These are phyloP conservation scores for Drosophila kambysellisi DNA, from an alignment of 2,888 invertebrate species.

Conservation along the genomic window DNA sequence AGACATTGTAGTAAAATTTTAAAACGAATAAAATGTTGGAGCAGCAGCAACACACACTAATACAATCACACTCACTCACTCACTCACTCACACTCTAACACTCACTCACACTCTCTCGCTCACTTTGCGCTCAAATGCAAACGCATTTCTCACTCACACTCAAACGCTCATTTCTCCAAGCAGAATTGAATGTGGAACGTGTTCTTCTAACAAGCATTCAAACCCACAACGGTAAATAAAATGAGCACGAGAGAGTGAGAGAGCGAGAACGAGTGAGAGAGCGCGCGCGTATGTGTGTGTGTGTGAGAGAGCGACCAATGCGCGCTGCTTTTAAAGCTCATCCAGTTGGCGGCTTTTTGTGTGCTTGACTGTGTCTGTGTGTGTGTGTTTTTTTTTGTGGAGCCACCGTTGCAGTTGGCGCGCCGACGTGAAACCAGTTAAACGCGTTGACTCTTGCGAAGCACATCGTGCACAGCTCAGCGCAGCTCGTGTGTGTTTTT, in stretches of 20 bases:
- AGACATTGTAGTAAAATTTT: slow-evolving; percentile 75
- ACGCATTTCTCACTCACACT: slow-evolving; percentile 1
- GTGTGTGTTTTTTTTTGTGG: slow-evolving; percentile 17
- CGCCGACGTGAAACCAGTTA: slow-evolving; percentile 80
- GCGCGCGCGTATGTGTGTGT: slow-evolving; percentile 6
- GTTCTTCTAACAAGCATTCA: slow-evolving; percentile 72
- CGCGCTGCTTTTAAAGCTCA: slow-evolving; percentile 37
- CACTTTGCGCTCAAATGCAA: slow-evolving; percentile 12
- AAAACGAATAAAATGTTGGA: slow-evolving; percentile 82
- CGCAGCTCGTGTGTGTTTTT: slow-evolving; percentile 48
- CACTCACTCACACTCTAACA: slow-evolving; percentile 32
- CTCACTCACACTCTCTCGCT: slow-evolving; percentile 18
- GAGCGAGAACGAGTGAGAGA: slow-evolving; percentile 18
- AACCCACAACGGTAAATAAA: slow-evolving; percentile 64
- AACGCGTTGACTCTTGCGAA: slow-evolving; percentile 65
- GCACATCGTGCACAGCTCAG: slow-evolving; percentile 57
- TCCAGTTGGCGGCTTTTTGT: slow-evolving; percentile 39
- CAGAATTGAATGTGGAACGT: slow-evolving; percentile 67
- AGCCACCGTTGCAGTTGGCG: slow-evolving; percentile 68
- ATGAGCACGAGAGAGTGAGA: slow-evolving; percentile 31
- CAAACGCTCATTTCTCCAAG: slow-evolving; percentile 53
- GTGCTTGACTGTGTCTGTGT: neutral
- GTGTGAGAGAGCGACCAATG: slow-evolving; percentile 29
- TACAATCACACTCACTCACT: slow-evolving; percentile 35
- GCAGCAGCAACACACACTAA: slow-evolving; percentile 45